Base-by-base conservation (phyloP, 2,113 vertebrate genomes). In the Cettia cetti region DNA sequence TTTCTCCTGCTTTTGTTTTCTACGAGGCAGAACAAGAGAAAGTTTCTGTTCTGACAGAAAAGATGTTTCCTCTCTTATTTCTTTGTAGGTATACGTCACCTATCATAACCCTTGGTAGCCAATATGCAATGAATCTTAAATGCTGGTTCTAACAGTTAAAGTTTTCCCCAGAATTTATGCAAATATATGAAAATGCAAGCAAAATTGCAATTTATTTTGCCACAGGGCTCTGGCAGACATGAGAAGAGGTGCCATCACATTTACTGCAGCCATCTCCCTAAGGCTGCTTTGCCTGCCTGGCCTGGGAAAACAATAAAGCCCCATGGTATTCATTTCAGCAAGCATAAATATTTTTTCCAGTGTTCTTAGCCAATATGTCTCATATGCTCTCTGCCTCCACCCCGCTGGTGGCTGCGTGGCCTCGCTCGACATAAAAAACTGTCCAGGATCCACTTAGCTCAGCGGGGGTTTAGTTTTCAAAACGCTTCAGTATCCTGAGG, bases 311-410 rank as follows among this genome's bases (percentile, higher is more conserved):
- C 88, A 94, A 81, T 92, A 92, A 95, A 89, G 80, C 75, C 74
- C 69, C 50, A 2, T 31, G 78, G 47, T 85, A 91, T 78, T 76
- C 76, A 82, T 82, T 95, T 88, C 84, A 82, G 71, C 72, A 87
- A 94, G 93, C 63, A 37, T 72, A 82, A 92, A 65, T 94, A 75
- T 76, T 94, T 95, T 86, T 95, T 95, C 80, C 86, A 95, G 57
- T 26, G 65, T 53, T 81, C 78, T 86, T 68, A 83, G 72, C 76
- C 90, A 93, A 91, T 82, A 65, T 23, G 69, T 74, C 78, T 89
- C 80, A 42, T 50, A 15, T 24, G 84, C 92, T 86, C 86, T 66
- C 89, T 63, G 70, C 74, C 93, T 91, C 90, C 86, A 84, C 82
- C 86, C 94, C 15, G 10, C 90, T 61, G 92, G 76, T 94, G 84